phyloP scores from a whole-genome alignment of 2,797 vertebrate species.

The Sebastes aleutianus region DNA sequence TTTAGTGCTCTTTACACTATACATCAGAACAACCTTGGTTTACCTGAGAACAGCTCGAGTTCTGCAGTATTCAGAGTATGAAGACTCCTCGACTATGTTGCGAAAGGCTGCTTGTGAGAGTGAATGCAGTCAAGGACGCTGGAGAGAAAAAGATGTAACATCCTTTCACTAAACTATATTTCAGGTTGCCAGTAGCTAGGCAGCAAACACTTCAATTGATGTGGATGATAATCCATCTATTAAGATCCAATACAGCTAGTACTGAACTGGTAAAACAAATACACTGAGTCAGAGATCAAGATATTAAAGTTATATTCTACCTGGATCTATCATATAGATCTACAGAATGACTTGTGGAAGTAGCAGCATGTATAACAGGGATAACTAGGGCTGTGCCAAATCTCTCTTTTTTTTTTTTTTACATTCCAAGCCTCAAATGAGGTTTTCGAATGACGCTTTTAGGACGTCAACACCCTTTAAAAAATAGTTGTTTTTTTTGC shows the following conservation, averaged over 20 bases:
- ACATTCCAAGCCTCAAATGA: neutral
- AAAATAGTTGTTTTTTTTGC: neutral
- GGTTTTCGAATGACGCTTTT: neutral
- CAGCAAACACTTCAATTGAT: slow-evolving; percentile 35
- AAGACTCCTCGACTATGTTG: slow-evolving; percentile 27
- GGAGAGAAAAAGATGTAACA: slow-evolving; percentile 33
- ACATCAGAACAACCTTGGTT: slow-evolving; percentile 69
- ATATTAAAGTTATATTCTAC: neutral
- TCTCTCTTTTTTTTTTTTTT: neutral
- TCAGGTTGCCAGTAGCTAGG: slow-evolving; percentile 50
- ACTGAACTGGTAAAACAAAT: neutral
- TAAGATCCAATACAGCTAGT: neutral
- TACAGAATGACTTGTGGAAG: neutral
- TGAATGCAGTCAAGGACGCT: slow-evolving; percentile 70
- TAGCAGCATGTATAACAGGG: neutral
- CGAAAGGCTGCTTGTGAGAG: slow-evolving; percentile 50
- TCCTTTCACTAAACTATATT: slow-evolving; percentile 62
- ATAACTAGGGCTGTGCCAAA: neutral
- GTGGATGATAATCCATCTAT: neutral
- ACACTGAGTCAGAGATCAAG: neutral
- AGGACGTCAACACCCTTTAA: neutral
- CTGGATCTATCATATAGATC: neutral
- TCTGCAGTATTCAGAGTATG: slow-evolving; percentile 50
- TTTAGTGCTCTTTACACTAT: slow-evolving; percentile 53
- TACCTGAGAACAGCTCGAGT: slow-evolving; percentile 55